Percentiles rank a stretch among this genome's conserved stretches.
Evolutionary conservation across 2,113 vertebrate species (phyloP).

Genomic region (Centropristis striata): DNA sequence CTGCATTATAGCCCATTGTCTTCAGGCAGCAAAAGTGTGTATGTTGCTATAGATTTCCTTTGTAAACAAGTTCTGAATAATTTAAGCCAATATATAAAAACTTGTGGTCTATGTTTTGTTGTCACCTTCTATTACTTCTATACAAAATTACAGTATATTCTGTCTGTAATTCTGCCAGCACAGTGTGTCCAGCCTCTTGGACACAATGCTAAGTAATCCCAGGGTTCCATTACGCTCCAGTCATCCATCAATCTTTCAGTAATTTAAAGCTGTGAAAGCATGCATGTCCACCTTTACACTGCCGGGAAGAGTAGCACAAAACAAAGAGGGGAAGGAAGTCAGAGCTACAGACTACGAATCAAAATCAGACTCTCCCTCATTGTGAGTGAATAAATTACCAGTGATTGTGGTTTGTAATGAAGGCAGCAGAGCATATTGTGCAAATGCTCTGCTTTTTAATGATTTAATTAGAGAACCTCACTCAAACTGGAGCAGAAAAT

Average conservation of each 20-base stretch:
- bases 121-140: neutral
- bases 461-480: conserved; percentile 83
- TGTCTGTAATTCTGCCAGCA: neutral
- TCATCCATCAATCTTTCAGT: conserved; percentile 44
- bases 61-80: conserved; percentile 31
- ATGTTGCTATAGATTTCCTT: neutral
- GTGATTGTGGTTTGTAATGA: conserved; percentile 77
- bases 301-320: conserved; percentile 36
- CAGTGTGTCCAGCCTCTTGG: conserved; percentile 14
- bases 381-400: conserved; percentile 79
- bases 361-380: conserved; percentile 52
- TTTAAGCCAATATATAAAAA: conserved; percentile 7
- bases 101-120: neutral
- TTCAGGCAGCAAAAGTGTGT: neutral
- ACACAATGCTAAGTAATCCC: conserved; percentile 34
- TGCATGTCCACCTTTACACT: conserved; percentile 42
- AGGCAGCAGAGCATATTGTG: conserved; percentile 81
- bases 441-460: conserved; percentile 82
- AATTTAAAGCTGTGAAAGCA: conserved; percentile 52
- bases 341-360: conserved; percentile 38
- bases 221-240: conserved; percentile 17
- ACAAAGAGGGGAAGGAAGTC: conserved; percentile 27
- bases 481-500: conserved; percentile 81
- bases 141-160: conserved; percentile 2
- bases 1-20: conserved; percentile 8